Conservation (phyloP, 2,797 vertebrate genomes). For the Acanthurus lineatus region DNA sequence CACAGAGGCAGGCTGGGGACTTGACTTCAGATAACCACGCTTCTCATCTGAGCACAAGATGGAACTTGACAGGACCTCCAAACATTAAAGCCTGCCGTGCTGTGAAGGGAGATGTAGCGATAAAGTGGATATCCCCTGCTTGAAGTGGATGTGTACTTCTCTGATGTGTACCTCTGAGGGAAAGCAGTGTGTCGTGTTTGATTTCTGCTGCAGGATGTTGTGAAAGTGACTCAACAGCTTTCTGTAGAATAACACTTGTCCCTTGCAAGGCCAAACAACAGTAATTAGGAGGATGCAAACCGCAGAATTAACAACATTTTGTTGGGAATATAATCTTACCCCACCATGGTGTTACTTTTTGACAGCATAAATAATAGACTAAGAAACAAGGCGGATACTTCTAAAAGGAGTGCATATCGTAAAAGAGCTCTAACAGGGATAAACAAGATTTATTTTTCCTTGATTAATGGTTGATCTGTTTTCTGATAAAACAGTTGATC, state of each 20-base stretch:
- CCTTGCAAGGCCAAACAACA: neutral
- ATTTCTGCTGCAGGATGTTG: conserved; percentile 15
- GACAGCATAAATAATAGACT: conserved; percentile 2
- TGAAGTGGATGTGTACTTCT: conserved; percentile 32
- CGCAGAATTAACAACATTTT: conserved; percentile 3
- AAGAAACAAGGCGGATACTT: no score
- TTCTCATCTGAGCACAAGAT: conserved; percentile 46
- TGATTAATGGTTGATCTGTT: no score
- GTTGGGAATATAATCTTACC: conserved; percentile 4
- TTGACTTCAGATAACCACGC: conserved; percentile 36
- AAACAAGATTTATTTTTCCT: no score
- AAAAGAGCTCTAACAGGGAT: no score
- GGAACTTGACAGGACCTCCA: conserved; percentile 48
- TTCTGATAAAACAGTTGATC: no score
- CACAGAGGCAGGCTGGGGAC: conserved; percentile 20
- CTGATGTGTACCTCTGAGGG: conserved; percentile 28
- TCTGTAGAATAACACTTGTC: conserved; percentile 4
- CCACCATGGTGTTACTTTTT: neutral
- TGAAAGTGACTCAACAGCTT: conserved; percentile 17
- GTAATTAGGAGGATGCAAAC: neutral
- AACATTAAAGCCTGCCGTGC: conserved; percentile 37
- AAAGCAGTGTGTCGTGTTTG: neutral
- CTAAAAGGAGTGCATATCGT: no score
- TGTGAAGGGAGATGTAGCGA: conserved; percentile 39
- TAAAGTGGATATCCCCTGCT: conserved; percentile 42